Conservation (phyloP, 2,113 vertebrate species). For the Centropristis striata region DNA sequence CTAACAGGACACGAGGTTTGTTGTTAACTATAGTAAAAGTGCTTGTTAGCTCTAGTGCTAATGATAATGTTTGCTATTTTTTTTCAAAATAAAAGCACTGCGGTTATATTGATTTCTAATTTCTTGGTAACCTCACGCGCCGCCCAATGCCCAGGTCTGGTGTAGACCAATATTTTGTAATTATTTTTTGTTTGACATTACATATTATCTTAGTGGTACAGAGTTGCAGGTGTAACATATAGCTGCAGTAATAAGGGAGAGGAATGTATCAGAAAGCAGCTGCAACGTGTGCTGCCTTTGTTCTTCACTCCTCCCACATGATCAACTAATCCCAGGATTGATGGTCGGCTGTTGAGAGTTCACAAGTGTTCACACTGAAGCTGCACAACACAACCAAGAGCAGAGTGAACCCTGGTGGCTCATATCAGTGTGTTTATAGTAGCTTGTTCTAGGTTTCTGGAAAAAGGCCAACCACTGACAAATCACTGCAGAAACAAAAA, state of each 20-base stretch:
- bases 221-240: background rate
- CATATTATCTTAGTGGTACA: too few relatives aligned
- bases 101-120: too few relatives aligned
- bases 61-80: too few relatives aligned
- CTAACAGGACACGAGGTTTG: too few relatives aligned
- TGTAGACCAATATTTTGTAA: too few relatives aligned
- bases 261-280: slow-evolving; percentile 26
- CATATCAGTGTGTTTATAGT: background rate
- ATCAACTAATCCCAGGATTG: slow-evolving; percentile 68
- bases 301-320: slow-evolving; percentile 59
- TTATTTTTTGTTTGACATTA: too few relatives aligned
- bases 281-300: slow-evolving; percentile 48
- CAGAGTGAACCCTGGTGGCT: background rate
- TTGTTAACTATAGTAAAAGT: too few relatives aligned
- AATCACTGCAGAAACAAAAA: background rate
- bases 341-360: slow-evolving; percentile 32
- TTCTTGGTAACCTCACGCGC: too few relatives aligned
- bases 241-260: background rate
- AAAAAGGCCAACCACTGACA: background rate
- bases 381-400: background rate
- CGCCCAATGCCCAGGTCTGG: too few relatives aligned
- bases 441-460: background rate
- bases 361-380: slow-evolving; percentile 22
- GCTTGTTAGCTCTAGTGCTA: too few relatives aligned
- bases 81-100: too few relatives aligned